Percentiles rank a stretch among this genome's conserved stretches.
phyloP scores from a whole-genome alignment of 2,797 vertebrate species.

The Pangasius mekongensis region DNA sequence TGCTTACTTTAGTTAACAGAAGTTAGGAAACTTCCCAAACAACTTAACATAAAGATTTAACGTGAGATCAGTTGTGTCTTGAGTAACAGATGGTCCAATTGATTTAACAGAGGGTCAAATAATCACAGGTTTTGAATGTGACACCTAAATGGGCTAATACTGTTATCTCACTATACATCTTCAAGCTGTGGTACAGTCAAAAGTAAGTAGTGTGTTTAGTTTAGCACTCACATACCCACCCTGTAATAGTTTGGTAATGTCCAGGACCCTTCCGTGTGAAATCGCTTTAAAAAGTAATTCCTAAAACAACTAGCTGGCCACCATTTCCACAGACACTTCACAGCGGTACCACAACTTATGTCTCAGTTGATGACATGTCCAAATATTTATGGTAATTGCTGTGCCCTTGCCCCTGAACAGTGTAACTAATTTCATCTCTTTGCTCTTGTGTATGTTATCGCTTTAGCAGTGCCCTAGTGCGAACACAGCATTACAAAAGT shows the following conservation, averaged over 20 bases:
- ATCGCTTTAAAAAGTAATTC: slow-evolving; percentile 50
- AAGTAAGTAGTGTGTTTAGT: not conserved
- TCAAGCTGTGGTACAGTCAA: not conserved
- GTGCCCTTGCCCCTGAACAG: slow-evolving; percentile 66
- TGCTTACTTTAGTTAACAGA: not conserved
- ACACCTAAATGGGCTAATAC: slow-evolving; percentile 1
- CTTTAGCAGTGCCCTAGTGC: slow-evolving; percentile 70
- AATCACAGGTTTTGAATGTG: not conserved
- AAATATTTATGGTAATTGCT: slow-evolving; percentile 69
- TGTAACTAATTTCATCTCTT: slow-evolving; percentile 75
- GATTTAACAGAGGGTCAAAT: not conserved
- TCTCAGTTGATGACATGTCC: slow-evolving; percentile 57
- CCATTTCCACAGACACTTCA: slow-evolving; percentile 62
- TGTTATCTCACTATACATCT: not conserved
- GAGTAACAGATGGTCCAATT: not conserved
- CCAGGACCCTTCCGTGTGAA: slow-evolving; percentile 22
- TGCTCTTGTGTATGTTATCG: slow-evolving; percentile 65
- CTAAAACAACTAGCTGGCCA: slow-evolving; percentile 58
- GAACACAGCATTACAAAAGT: slow-evolving; percentile 80
- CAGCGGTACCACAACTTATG: slow-evolving; percentile 55
- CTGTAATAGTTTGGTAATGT: not conserved
- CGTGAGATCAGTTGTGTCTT: not conserved
- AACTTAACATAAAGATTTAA: not conserved
- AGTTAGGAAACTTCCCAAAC: not conserved
- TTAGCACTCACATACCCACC: not conserved